Evolutionary conservation across 2,113 vertebrate genomes (phyloP).

Genomic region (Formicarius rufipectus): DNA sequence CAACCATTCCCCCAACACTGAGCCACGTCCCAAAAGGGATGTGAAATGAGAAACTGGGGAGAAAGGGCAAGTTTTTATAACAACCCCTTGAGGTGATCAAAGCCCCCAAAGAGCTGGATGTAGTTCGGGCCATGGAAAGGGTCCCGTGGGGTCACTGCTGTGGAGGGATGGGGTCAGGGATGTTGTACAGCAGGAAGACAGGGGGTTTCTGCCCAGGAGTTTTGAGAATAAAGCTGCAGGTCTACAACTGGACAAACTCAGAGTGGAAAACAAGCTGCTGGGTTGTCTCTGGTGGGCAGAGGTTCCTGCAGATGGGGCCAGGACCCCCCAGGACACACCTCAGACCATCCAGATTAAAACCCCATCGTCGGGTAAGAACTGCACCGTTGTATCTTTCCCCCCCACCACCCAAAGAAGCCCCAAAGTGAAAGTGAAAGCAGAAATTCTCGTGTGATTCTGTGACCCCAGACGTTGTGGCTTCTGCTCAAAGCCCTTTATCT

Average conservation of each 20-base stretch:
- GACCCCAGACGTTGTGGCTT: background rate
- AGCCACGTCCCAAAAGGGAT: background rate
- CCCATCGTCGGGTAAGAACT: fast-evolving
- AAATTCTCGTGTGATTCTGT: background rate
- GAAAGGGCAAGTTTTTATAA: background rate
- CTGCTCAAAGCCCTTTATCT: background rate
- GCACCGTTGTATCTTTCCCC: fast-evolving
- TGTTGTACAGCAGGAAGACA: background rate
- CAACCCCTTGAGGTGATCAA: background rate
- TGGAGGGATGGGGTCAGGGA: background rate
- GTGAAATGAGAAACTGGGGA: background rate
- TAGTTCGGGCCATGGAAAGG: background rate
- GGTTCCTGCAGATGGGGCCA: background rate
- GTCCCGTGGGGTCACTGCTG: background rate
- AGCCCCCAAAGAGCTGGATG: background rate
- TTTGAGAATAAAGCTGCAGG: background rate
- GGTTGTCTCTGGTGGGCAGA: background rate
- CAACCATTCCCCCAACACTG: background rate
- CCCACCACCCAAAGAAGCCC: fast-evolving
- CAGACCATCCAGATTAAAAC: background rate
- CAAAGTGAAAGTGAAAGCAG: background rate
- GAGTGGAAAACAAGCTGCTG: fast-evolving
- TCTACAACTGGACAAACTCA: background rate
- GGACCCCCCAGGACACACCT: background rate
- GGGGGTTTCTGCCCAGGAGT: background rate